Evolutionary conservation across 2,113 vertebrate genomes (phyloP).

Genomic region (Xiphias gladius): DNA sequence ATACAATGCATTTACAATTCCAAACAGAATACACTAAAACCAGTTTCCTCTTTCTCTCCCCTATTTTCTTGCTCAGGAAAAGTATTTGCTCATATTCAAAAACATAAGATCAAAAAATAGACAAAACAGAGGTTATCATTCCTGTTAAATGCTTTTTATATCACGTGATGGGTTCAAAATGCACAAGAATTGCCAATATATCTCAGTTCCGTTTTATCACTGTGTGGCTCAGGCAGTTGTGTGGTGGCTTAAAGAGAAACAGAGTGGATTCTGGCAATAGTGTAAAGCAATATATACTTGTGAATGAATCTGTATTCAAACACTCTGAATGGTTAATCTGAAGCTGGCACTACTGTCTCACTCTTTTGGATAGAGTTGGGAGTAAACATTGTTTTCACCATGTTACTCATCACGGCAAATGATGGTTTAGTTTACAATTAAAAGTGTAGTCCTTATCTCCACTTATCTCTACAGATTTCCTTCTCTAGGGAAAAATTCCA

Average conservation of each 20-base stretch:
- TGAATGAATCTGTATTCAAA: conserved; percentile 12
- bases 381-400: not conserved
- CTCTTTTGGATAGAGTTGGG: not conserved
- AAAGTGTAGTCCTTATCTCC: not conserved
- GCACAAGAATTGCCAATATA: conserved; percentile 13
- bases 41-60: conserved; percentile 62
- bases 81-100: conserved; percentile 77
- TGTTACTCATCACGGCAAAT: not conserved
- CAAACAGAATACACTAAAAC: conserved; percentile 80
- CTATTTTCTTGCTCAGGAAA: conserved; percentile 63
- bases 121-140: conserved; percentile 74
- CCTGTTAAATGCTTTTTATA: conserved; percentile 71
- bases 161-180: conserved; percentile 58
- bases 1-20: conserved; percentile 86
- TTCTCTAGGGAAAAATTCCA: too few species aligned
- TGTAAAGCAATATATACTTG: conserved; percentile 5
- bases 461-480: too few species aligned
- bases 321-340: not conserved
- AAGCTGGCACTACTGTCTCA: not conserved
- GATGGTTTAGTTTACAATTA: conserved; percentile 13
- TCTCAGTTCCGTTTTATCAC: conserved; percentile 26
- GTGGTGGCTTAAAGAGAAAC: conserved; percentile 21
- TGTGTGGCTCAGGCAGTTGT: conserved; percentile 25
- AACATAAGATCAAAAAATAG: conserved; percentile 69
- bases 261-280: not conserved